These are phyloP conservation scores for Idris sp. DNA, from an alignment of 1,140 invertebrate genomes.

Conservation along the genomic window DNA sequence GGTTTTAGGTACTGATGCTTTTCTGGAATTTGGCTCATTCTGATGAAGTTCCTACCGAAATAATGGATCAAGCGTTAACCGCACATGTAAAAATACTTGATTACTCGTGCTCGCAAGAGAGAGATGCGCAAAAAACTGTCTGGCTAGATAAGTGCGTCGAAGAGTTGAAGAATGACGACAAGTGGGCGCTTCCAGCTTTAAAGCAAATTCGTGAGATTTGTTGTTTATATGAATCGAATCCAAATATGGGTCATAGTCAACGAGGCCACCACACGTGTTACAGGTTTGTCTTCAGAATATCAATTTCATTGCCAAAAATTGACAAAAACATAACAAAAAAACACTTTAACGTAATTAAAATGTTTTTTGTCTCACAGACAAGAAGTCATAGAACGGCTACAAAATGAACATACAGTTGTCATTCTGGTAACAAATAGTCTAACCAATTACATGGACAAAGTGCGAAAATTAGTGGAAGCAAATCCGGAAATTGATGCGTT, in stretches of 20 bases:
- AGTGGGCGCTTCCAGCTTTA: slow-evolving; percentile 95
- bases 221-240: slow-evolving; percentile 92
- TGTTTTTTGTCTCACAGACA: slow-evolving; percentile 81
- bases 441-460: slow-evolving; percentile 93
- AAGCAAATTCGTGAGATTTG: slow-evolving; percentile 98
- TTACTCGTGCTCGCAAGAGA: slow-evolving; percentile 97
- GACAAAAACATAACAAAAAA: too few species aligned
- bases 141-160: slow-evolving; percentile 98
- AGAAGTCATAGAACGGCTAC: slow-evolving; percentile 93
- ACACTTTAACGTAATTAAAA: too few species aligned
- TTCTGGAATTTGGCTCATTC: slow-evolving; percentile 98
- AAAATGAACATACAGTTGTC: slow-evolving; percentile 94
- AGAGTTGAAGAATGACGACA: slow-evolving; percentile 91
- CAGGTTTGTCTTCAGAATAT: too few species aligned
- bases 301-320: too few species aligned
- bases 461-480: slow-evolving; percentile 84
- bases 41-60: slow-evolving; percentile 97
- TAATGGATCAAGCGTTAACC: slow-evolving; percentile 96
- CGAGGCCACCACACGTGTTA: slow-evolving; percentile 83
- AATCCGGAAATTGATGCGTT: slow-evolving; percentile 89
- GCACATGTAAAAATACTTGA: slow-evolving; percentile 99
- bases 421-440: slow-evolving; percentile 96
- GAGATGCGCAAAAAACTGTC: slow-evolving; percentile 96
- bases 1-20: slow-evolving; percentile 91
- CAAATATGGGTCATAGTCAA: slow-evolving; percentile 82